Evolutionary conservation across 2,797 vertebrate species (phyloP).

Genomic region (Huso huso): DNA sequence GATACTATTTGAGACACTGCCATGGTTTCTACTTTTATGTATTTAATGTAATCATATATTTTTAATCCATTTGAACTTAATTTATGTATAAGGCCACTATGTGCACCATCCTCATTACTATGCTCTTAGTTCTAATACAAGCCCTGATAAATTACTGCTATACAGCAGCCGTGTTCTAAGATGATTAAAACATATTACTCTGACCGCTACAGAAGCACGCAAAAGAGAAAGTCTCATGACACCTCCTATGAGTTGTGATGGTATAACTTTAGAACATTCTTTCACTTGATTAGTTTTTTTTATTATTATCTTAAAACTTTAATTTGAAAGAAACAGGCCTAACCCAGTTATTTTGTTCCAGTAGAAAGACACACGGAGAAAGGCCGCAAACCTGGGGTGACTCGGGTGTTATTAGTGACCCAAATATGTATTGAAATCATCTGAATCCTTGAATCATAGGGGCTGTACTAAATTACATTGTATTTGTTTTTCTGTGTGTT

Average conservation of each 20-base stretch:
- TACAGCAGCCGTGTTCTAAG: neutral
- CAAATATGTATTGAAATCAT: too few relatives aligned
- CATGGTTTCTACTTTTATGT: neutral
- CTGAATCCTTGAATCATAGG: too few relatives aligned
- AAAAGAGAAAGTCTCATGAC: neutral
- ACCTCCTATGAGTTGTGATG: neutral
- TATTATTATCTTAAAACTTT: neutral
- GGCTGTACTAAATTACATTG: too few relatives aligned
- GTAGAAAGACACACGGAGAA: too few relatives aligned
- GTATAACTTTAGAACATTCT: neutral
- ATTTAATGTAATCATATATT: constrained; percentile 1
- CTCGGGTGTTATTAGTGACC: too few relatives aligned
- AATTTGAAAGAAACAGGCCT: neutral
- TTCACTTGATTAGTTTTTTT: too few relatives aligned
- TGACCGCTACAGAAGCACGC: neutral
- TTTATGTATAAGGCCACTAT: neutral
- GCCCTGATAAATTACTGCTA: neutral
- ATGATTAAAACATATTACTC: neutral
- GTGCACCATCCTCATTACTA: neutral
- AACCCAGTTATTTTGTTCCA: neutral
- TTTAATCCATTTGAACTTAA: neutral
- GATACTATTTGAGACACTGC: too few relatives aligned
- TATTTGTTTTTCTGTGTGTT: too few relatives aligned
- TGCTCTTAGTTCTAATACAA: neutral
- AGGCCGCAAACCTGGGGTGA: too few relatives aligned